A percentile compares a stretch with the other conserved stretches of the same genome.
Evolutionary conservation across 2,888 invertebrate genomes (phyloP).

Genomic region (Arctia plantaginis): DNA sequence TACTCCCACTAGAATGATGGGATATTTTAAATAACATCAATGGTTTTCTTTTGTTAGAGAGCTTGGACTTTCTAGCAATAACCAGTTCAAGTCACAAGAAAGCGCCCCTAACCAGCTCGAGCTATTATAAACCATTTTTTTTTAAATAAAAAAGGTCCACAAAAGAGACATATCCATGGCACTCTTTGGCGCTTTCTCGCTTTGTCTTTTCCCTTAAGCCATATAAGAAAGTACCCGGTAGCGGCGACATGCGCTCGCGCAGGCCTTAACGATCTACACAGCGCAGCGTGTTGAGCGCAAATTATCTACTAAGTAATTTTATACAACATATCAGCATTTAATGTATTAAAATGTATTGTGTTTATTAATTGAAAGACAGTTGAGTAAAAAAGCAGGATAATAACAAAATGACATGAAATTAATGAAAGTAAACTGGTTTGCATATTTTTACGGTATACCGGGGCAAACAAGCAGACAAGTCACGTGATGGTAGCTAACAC

Average conservation of each 20-base stretch:
- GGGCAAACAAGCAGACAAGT: no score
- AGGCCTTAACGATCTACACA: conserved; percentile 58
- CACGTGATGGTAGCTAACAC: no score
- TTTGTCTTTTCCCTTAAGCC: conserved; percentile 10
- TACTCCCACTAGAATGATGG: no score
- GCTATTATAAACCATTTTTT: not conserved
- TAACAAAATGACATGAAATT: not conserved
- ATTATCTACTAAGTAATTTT: conserved; percentile 56
- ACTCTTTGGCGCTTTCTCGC: not conserved
- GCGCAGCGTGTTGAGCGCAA: conserved; percentile 54
- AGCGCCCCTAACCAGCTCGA: no score
- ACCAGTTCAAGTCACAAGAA: no score
- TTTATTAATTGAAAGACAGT: conserved; percentile 6
- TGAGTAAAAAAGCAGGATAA: not conserved
- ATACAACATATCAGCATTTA: conserved; percentile 42
- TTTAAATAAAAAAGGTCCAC: not conserved
- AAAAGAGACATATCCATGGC: not conserved
- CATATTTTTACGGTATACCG: no score
- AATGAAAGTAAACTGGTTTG: no score
- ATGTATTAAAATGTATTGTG: conserved; percentile 10
- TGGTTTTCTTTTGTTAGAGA: no score
- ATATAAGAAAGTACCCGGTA: conserved; percentile 53
- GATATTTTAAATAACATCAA: no score
- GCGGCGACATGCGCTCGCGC: conserved; percentile 53
- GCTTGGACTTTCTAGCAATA: no score